These are phyloP conservation scores for Pectinophora gossypiella DNA, from an alignment of 1,140 invertebrate genomes.

Conservation along the genomic window DNA sequence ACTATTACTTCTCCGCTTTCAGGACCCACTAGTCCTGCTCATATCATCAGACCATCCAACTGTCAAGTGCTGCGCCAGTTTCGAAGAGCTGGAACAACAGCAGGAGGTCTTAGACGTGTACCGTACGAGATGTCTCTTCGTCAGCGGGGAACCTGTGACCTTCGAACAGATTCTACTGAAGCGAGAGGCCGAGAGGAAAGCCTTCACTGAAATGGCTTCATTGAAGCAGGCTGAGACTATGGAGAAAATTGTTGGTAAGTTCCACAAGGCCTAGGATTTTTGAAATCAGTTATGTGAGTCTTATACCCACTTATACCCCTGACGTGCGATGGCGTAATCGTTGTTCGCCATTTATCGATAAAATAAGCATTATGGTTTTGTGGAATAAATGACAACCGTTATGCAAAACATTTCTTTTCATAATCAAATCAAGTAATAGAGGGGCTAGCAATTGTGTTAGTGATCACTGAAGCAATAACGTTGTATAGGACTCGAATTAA, in stretches of 20 bases:
- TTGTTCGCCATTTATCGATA: too few species aligned
- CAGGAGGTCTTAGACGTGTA: slow-evolving; percentile 73
- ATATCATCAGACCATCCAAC: slow-evolving; percentile 74
- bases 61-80: slow-evolving; percentile 75
- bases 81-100: slow-evolving; percentile 72
- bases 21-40: slow-evolving; percentile 76
- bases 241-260: slow-evolving; percentile 69
- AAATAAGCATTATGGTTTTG: too few species aligned
- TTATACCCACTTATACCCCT: too few species aligned
- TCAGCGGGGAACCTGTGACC: slow-evolving; percentile 60
- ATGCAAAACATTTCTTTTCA: too few species aligned
- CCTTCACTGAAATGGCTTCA: slow-evolving; percentile 68
- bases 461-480: background rate
- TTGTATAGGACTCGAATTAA: background rate
- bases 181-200: slow-evolving; percentile 62
- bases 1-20: background rate
- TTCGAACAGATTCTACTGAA: slow-evolving; percentile 63
- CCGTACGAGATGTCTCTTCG: slow-evolving; percentile 60
- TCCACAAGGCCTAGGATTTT: too few species aligned
- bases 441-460: too few species aligned
- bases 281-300: too few species aligned
- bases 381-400: too few species aligned
- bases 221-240: slow-evolving; percentile 70
- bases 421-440: too few species aligned
- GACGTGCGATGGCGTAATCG: too few species aligned